Conservation (phyloP, 2,888 invertebrate genomes). For the Agrochola circellaris region DNA sequence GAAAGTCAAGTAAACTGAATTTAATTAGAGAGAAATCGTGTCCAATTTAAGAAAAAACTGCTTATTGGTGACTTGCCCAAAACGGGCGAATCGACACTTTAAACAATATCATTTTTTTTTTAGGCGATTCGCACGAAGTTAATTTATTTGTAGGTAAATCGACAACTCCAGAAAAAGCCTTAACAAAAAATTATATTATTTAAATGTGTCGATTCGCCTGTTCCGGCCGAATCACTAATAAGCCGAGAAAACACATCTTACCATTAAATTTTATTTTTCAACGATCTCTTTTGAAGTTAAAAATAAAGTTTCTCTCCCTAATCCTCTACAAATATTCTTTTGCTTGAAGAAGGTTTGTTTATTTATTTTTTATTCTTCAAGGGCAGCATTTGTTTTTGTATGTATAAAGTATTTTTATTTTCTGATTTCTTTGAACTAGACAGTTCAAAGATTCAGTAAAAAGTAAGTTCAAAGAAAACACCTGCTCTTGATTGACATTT, state of each 20-base stretch:
- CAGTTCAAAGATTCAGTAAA: not conserved
- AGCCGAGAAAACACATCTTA: too few species aligned
- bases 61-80: not conserved
- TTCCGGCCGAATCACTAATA: too few species aligned
- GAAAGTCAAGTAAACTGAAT: not conserved
- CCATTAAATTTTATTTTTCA: too few species aligned
- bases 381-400: not conserved
- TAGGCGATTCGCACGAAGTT: too few species aligned
- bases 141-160: too few species aligned
- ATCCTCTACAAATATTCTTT: conserved; percentile 24
- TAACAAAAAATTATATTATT: too few species aligned
- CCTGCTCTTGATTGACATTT: not conserved
- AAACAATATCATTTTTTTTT: too few species aligned
- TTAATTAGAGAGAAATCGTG: not conserved
- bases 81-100: too few species aligned
- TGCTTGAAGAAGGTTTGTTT: conserved; percentile 9
- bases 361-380: conserved; percentile 20
- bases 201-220: too few species aligned
- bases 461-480: not conserved
- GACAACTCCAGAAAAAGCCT: too few species aligned
- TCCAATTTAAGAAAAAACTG: not conserved
- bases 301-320: not conserved
- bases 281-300: conserved; percentile 22
- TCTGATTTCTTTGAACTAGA: not conserved
- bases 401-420: not conserved